Percentiles rank a stretch among this genome's conserved stretches.
Conservation (phyloP, 2,797 vertebrate genomes). For the Premnoplex brunnescens region DNA sequence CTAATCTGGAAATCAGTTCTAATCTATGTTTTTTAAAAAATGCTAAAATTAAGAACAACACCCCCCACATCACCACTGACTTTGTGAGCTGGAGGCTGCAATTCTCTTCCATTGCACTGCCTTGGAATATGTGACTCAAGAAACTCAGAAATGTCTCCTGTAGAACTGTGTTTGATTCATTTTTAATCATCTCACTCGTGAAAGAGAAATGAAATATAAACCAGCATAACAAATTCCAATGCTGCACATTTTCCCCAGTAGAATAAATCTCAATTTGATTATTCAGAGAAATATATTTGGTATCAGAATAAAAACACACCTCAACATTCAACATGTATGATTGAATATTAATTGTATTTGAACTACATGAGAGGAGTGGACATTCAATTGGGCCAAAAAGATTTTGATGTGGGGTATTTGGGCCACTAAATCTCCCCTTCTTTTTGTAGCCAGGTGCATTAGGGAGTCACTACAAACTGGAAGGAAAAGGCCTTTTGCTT, state of each 20-base stretch:
- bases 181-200: not conserved
- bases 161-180: not conserved
- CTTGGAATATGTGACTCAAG: not conserved
- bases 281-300: not conserved
- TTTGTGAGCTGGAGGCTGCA: not conserved
- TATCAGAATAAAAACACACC: not conserved
- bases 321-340: not conserved
- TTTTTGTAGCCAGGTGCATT: not conserved
- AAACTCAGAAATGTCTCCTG: not conserved
- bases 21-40: not conserved
- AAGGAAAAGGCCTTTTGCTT: not conserved
- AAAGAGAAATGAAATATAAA: not conserved
- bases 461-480: not conserved
- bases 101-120: not conserved
- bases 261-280: not conserved
- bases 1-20: not conserved
- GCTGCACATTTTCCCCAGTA: not conserved
- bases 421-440: not conserved
- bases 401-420: not conserved
- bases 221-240: not conserved
- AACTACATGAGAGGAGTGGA: not conserved
- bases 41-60: not conserved
- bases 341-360: not conserved
- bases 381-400: not conserved
- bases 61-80: not conserved